Percentiles rank a stretch among this genome's conserved stretches.
Conservation (phyloP, 2,113 vertebrate genomes). For the Marmota monax region DNA sequence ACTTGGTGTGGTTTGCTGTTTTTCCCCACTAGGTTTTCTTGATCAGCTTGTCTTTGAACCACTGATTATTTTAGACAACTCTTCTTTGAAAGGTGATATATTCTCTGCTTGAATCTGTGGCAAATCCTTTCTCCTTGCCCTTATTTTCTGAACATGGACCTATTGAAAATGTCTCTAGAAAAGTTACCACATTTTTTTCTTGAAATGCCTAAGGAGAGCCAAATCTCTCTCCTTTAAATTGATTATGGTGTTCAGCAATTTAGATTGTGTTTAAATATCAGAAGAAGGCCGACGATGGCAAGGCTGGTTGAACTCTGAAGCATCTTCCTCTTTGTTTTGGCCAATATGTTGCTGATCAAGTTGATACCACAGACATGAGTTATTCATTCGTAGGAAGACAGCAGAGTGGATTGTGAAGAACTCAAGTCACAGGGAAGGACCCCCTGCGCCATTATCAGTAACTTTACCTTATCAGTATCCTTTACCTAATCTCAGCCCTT, state of each 20-base stretch:
- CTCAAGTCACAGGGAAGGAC: slow-evolving; percentile 16
- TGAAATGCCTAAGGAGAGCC: background rate
- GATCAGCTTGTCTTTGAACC: background rate
- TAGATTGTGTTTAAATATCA: slow-evolving; percentile 53
- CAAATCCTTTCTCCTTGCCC: background rate
- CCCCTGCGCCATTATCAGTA: slow-evolving; percentile 28
- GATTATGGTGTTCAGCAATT: slow-evolving; percentile 13
- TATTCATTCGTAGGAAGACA: slow-evolving; percentile 29
- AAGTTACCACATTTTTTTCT: background rate
- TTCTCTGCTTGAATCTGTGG: background rate
- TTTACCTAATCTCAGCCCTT: slow-evolving; percentile 34
- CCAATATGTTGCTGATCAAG: background rate
- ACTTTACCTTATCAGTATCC: background rate
- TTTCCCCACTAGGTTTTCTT: background rate
- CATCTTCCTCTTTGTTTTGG: slow-evolving; percentile 66
- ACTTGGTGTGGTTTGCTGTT: background rate
- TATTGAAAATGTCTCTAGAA: slow-evolving; percentile 31
- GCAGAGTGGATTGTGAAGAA: background rate
- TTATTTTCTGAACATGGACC: background rate
- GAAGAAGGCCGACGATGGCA: background rate
- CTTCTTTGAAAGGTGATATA: background rate
- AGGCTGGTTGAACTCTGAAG: background rate
- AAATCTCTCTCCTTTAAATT: slow-evolving; percentile 53
- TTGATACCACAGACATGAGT: slow-evolving; percentile 20
- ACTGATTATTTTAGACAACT: background rate